phyloP scores from a whole-genome alignment of 1,140 invertebrate species.

The Agrilus planipennis region DNA sequence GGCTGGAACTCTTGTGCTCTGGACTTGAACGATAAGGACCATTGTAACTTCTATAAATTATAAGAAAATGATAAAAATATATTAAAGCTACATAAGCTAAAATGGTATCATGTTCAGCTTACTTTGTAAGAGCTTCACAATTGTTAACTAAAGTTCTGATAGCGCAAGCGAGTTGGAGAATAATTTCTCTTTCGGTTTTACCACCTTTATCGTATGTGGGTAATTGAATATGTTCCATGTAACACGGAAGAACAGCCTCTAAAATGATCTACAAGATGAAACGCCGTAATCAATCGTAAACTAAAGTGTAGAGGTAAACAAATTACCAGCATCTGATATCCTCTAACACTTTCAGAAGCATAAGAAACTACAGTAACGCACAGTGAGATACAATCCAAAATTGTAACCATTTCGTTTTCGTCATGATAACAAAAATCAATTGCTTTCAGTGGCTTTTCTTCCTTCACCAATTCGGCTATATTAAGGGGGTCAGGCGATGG shows the following conservation, averaged over 20 bases:
- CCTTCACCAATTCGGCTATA: slow-evolving; percentile 89
- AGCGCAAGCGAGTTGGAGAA: slow-evolving; percentile 86
- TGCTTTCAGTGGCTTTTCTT: slow-evolving; percentile 91
- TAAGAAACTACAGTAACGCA: slow-evolving; percentile 98
- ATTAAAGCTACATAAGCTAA: background rate
- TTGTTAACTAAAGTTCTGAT: slow-evolving; percentile 93
- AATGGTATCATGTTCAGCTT: slow-evolving; percentile 22
- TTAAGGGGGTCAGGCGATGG: slow-evolving; percentile 88
- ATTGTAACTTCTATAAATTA: slow-evolving; percentile 65
- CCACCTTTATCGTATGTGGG: slow-evolving; percentile 80
- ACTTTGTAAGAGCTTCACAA: slow-evolving; percentile 92
- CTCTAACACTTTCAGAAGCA: slow-evolving; percentile 86
- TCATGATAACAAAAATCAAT: slow-evolving; percentile 96
- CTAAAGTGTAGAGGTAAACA: background rate
- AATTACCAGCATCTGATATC: slow-evolving; percentile 92
- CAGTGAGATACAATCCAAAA: slow-evolving; percentile 86
- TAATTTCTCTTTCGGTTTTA: slow-evolving; percentile 87
- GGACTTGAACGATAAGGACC: slow-evolving; percentile 78
- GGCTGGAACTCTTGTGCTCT: slow-evolving; percentile 76
- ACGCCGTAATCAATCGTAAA: background rate
- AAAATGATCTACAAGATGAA: slow-evolving; percentile 66
- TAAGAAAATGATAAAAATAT: background rate
- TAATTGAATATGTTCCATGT: slow-evolving; percentile 84
- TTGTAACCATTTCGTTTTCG: slow-evolving; percentile 87
- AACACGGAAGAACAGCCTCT: slow-evolving; percentile 91